phyloP scores from a whole-genome alignment of 2,113 vertebrate species.

The Stegastes partitus region DNA sequence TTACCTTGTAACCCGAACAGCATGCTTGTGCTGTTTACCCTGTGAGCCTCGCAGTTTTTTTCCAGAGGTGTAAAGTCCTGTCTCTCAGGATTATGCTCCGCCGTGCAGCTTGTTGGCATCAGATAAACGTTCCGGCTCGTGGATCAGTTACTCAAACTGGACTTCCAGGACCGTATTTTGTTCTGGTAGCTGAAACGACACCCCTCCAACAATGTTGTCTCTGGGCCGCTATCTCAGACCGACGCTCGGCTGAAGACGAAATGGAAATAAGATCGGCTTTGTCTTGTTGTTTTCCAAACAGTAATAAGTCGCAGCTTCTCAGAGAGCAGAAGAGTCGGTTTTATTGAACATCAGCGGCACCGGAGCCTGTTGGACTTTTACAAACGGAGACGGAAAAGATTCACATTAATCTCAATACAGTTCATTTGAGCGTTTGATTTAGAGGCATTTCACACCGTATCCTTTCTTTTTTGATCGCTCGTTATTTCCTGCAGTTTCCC shows the following conservation, averaged over 20 bases:
- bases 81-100: slow-evolving; percentile 1
- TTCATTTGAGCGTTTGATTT: no score
- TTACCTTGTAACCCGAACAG: slow-evolving; percentile 18
- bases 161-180: slow-evolving; percentile 1
- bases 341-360: no score
- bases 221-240: background rate
- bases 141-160: slow-evolving; percentile 9
- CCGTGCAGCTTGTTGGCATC: background rate
- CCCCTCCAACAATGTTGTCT: no score
- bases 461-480: background rate
- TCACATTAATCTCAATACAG: no score
- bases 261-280: background rate
- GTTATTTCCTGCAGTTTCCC: slow-evolving; percentile 14
- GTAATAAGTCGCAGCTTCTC: no score
- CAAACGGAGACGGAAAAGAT: no score
- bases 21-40: slow-evolving; percentile 4
- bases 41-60: slow-evolving; percentile 1
- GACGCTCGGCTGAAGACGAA: background rate
- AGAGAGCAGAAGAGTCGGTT: no score
- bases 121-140: slow-evolving; percentile 9
- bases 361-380: no score
- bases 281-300: background rate
- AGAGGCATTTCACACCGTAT: background rate
- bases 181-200: slow-evolving; percentile 5
- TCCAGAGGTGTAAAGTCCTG: no score